Conservation (phyloP, 1,140 invertebrate species). For the Dreissena rostriformis region DNA sequence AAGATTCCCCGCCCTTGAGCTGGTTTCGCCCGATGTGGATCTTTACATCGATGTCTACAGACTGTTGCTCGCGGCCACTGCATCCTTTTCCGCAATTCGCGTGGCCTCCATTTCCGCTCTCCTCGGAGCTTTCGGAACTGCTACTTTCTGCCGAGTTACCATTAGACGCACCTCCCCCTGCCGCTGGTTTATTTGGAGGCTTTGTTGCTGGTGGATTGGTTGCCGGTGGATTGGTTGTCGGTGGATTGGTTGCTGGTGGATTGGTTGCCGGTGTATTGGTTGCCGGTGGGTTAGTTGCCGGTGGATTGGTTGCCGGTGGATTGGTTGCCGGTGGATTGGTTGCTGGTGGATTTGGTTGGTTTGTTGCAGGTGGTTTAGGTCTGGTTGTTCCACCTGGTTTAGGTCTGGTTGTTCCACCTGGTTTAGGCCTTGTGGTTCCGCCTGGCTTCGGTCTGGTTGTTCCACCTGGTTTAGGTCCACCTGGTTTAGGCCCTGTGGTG, state of each 20-base stretch:
- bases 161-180: not conserved
- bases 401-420: not conserved
- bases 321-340: not conserved
- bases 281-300: not conserved
- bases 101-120: conserved; percentile 1
- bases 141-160: not conserved
- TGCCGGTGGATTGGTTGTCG: not conserved
- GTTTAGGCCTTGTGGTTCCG: not conserved
- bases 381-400: not conserved
- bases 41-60: conserved; percentile 37
- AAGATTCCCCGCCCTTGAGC: not conserved
- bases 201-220: not conserved
- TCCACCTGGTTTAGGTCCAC: conserved; percentile 44
- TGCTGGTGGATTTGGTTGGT: not conserved
- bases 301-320: not conserved
- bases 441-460: not conserved
- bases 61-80: conserved; percentile 13
- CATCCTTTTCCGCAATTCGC: conserved; percentile 17
- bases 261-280: conserved; percentile 15
- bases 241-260: not conserved
- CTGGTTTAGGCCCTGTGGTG: conserved; percentile 7
- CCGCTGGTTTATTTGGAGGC: not conserved
- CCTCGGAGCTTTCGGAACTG: not conserved
- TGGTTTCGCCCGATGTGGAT: conserved; percentile 27
- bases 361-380: not conserved